phyloP scores from a whole-genome alignment of 2,113 vertebrate species.

The Corythornis vintsioides region DNA sequence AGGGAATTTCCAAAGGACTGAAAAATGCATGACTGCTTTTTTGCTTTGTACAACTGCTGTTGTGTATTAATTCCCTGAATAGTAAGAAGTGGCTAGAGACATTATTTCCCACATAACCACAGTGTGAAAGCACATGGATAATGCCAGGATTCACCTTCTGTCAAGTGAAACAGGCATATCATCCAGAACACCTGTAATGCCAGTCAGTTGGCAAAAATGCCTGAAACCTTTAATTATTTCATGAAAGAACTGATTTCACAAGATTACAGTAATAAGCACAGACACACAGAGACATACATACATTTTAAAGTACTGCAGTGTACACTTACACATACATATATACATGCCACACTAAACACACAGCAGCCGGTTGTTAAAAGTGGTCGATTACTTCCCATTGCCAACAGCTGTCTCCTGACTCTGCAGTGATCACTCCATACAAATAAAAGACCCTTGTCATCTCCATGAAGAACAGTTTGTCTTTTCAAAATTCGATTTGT shows the following conservation, averaged over 20 bases:
- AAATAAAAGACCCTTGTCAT: constrained; percentile 3
- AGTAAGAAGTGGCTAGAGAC: constrained; percentile 39
- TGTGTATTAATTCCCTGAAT: constrained; percentile 56
- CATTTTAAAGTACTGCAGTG: not conserved
- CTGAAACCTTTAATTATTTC: constrained; percentile 54
- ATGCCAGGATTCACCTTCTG: constrained; percentile 65
- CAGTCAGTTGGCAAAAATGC: constrained; percentile 56
- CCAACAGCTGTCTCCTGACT: constrained; percentile 25
- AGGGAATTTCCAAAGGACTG: constrained; percentile 21
- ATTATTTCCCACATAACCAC: constrained; percentile 24
- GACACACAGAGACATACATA: not conserved
- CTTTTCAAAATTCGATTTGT: constrained; percentile 32
- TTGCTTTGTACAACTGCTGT: not conserved
- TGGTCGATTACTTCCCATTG: constrained; percentile 9
- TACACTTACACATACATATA: not conserved
- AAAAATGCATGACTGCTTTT: constrained; percentile 31
- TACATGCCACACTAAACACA: not conserved
- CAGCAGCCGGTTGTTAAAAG: constrained; percentile 20
- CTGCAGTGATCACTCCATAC: not conserved
- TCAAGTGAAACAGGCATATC: constrained; percentile 34
- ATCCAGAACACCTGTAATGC: constrained; percentile 58
- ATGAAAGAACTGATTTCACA: constrained; percentile 43
- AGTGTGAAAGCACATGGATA: constrained; percentile 27
- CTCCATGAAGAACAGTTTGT: not conserved
- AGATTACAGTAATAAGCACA: constrained; percentile 33